These are phyloP conservation scores for Cephonodes hylas DNA, from an alignment of 2,888 invertebrate genomes.

Conservation along the genomic window DNA sequence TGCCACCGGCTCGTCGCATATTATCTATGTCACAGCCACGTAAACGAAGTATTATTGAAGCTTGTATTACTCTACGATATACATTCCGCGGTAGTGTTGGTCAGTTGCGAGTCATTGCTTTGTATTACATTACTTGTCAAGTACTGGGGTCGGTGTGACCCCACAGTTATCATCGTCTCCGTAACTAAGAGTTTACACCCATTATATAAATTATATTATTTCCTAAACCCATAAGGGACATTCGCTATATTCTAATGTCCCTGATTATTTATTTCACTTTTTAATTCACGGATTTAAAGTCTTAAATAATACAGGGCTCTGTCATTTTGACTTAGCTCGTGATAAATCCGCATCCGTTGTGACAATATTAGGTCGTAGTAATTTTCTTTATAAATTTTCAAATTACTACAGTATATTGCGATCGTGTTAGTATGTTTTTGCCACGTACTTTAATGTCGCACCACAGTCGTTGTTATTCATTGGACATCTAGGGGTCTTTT, in stretches of 20 bases:
- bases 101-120: neutral
- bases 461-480: neutral
- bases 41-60: conserved; percentile 52
- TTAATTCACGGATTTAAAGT: no score
- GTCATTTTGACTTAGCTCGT: neutral
- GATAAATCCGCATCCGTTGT: neutral
- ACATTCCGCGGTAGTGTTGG: conserved; percentile 13
- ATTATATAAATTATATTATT: neutral
- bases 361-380: neutral
- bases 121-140: neutral
- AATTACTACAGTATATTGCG: no score
- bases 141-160: neutral
- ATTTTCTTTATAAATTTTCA: neutral
- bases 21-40: conserved; percentile 75
- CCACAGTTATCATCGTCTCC: neutral
- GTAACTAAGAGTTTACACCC: neutral
- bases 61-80: conserved; percentile 24
- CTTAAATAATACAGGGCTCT: no score
- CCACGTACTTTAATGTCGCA: neutral
- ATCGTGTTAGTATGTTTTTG: no score
- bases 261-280: no score
- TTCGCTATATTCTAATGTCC: neutral
- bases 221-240: no score
- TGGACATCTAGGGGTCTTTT: neutral
- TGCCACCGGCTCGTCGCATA: conserved; percentile 30